A percentile compares a stretch with the other conserved stretches of the same genome.
phyloP scores from a whole-genome alignment of 2,888 invertebrate genomes.

The Sarcophaga rosellei region DNA sequence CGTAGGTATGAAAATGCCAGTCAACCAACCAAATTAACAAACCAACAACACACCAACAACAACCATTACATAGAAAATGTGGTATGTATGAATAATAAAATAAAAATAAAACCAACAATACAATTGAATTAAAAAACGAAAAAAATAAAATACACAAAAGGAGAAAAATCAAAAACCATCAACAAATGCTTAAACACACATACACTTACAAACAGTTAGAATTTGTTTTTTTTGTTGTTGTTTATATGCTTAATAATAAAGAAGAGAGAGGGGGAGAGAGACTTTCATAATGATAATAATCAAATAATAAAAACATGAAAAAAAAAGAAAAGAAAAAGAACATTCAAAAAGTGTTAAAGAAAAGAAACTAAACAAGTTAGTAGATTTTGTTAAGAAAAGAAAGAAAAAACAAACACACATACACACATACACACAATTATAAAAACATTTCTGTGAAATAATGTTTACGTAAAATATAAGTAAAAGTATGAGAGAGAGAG shows the following conservation, averaged over 20 bases:
- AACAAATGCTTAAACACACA: not conserved
- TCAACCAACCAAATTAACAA: conserved; percentile 20
- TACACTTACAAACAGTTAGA: not conserved
- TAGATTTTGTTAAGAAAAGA: not conserved
- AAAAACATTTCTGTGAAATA: conserved; percentile 28
- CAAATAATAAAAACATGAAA: conserved; percentile 34
- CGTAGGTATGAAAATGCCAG: not conserved
- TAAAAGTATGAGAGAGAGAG: not conserved
- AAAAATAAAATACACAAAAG: not conserved
- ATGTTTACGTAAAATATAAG: not conserved
- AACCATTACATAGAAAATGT: conserved; percentile 46
- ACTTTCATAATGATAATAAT: conserved; percentile 9
- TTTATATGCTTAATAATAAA: not conserved
- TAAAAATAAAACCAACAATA: conserved; percentile 28
- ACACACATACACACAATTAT: conserved; percentile 22
- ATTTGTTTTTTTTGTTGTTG: not conserved
- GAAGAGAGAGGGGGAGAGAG: not conserved
- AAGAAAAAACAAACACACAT: not conserved
- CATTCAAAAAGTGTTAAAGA: not conserved
- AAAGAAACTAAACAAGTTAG: not conserved
- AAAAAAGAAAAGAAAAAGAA: conserved; percentile 15
- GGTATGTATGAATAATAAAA: conserved; percentile 24
- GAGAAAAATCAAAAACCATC: not conserved
- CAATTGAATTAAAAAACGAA: not conserved
- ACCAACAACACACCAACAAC: conserved; percentile 40